These are phyloP conservation scores for Coracias cyanogaster DNA, from an alignment of 2,797 vertebrate species.

Conservation along the genomic window DNA sequence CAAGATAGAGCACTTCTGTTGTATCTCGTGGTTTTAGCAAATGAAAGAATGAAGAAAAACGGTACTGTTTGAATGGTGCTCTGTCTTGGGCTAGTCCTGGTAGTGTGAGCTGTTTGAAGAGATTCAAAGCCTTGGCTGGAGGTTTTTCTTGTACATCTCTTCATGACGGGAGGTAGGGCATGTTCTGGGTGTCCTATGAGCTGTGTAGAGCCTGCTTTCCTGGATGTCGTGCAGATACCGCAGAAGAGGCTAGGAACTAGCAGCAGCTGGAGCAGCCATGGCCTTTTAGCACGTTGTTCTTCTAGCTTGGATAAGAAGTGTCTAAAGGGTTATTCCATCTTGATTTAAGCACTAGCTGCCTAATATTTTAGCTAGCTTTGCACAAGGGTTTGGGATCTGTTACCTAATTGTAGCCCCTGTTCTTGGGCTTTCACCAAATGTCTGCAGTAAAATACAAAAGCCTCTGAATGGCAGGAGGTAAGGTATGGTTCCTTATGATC, in stretches of 20 bases:
- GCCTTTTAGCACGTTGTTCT: background rate
- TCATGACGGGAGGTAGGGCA: background rate
- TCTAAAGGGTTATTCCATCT: background rate
- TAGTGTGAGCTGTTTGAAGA: background rate
- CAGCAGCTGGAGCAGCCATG: background rate
- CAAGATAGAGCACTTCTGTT: background rate
- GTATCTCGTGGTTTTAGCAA: background rate
- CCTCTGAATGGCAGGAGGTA: background rate
- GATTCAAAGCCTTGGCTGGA: background rate
- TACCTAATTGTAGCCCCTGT: background rate
- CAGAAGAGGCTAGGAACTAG: background rate
- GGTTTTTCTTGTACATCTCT: background rate
- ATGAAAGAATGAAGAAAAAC: background rate
- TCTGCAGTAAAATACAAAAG: background rate
- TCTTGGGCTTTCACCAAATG: background rate
- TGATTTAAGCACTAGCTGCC: background rate
- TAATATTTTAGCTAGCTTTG: background rate
- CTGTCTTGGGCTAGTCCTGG: background rate
- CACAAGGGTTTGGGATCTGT: background rate
- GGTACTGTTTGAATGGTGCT: background rate
- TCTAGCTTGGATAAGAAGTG: background rate
- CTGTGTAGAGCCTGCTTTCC: background rate
- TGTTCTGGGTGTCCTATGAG: background rate
- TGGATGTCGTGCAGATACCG: accelerated
- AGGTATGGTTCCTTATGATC: background rate